Base-by-base conservation (phyloP, 2,888 invertebrate species). In the Onchidella celtica region DNA sequence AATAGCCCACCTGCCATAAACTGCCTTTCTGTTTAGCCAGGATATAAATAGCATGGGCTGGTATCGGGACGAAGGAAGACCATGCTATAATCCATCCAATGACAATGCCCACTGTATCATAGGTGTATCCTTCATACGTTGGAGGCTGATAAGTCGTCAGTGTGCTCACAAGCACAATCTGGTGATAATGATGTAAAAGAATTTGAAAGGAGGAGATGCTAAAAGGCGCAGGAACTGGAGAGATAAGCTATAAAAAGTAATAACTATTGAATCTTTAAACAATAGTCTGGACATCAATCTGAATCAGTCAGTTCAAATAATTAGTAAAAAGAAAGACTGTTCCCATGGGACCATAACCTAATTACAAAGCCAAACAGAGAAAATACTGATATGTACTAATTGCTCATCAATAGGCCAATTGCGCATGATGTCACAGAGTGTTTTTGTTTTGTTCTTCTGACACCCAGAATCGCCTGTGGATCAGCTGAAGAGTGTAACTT, bases 51-150 rank as follows among this genome's bases (percentile, higher is more conserved):
- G 69, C 36, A 9, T 17, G 21, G 9, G 36, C 34, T 6, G 27
- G 38, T 3, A 69, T 29, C 6, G 69, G 38, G 3, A 69, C 6
- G 17, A 69, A 11, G 11, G 36, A n/a, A 2, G 27, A 2, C 6
- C n/a, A 36, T 21, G 69, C 69, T 3, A 69, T 38, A 21, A 69
- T 14, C 69, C 69, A 69, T 21, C 69, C 69, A 17, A 69, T 14
- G 2, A 38, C 21, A 4, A 38, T 21, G 6, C 36, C 69, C 27
- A 4, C 6, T 6, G 34, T 11, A 1, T 17, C 21, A 27, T 69
- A 69, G 27, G n/a, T 34, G 21, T 69, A 69, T 2, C 21, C 69
- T 21, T 69, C 38, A 27, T n/a, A 69, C 6, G 36, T 36, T 17
- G 69, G 69, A 11, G 69, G 21, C 21, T 69, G n/a, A 38, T 69